Evolutionary conservation across 2,888 invertebrate species (phyloP).

Genomic region (Pristionchus japonicus): DNA sequence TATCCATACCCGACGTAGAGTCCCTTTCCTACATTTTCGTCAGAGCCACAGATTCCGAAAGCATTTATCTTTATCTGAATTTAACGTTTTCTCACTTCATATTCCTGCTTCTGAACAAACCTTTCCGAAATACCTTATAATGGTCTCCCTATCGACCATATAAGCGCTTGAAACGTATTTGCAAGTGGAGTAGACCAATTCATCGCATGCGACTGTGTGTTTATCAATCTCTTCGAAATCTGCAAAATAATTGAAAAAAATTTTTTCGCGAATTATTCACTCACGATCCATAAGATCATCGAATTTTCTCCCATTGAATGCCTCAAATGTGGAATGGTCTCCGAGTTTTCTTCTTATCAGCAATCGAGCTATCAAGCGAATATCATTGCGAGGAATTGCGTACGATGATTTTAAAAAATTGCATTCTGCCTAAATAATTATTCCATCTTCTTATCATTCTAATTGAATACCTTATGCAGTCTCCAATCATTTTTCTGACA

Average conservation of each 20-base stretch:
- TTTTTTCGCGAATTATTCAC: too few relatives aligned
- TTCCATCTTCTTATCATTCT: too few relatives aligned
- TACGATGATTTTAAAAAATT: background rate
- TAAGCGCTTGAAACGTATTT: background rate
- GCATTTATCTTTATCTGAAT: conserved; percentile 50
- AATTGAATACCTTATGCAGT: background rate
- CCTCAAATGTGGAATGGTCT: background rate
- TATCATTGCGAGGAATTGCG: conserved; percentile 43
- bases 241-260: too few relatives aligned
- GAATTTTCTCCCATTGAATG: conserved; percentile 18
- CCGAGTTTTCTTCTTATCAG: conserved; percentile 2
- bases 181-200: too few relatives aligned
- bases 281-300: conserved; percentile 31
- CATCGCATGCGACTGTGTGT: background rate
- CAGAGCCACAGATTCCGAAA: conserved; percentile 47
- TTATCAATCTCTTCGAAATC: background rate
- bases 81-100: background rate
- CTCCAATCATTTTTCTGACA: conserved; percentile 20
- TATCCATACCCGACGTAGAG: conserved; percentile 51
- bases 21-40: conserved; percentile 46
- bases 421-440: conserved; percentile 36
- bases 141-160: background rate
- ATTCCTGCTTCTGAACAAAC: background rate
- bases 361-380: conserved; percentile 49
- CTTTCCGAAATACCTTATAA: background rate